Evolutionary conservation across 2,797 vertebrate genomes (phyloP), one percentile per base, ranked within the genome.

Genomic region (Sciurus vulgaris): DNA sequence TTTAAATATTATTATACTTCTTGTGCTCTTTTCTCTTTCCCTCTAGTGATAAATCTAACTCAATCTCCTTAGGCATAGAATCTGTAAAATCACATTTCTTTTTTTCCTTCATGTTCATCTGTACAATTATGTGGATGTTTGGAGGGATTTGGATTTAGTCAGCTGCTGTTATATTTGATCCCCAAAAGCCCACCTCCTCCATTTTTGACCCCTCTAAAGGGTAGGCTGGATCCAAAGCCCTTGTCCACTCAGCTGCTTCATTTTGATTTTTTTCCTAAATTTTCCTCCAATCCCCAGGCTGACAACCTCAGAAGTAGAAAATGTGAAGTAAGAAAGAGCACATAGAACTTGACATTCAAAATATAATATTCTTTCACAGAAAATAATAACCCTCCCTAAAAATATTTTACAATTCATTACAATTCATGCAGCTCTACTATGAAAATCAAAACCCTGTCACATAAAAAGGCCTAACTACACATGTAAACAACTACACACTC

Each of bases 331-430:
- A 89, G 89, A 51, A 93, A 89, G 35, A 81, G 8, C 49, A 17
- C 30, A 2, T 3, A 86, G 83, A 92, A 73, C 89, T 94, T 77
- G 76, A 87, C 59, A 86, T 67, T 92, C 59, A 67, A 79, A 92
- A 77, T 28, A n/a, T 44, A 93, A 93, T 77, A 83, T 86, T 28
- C 73, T 49, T 93, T 94, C 95, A 81, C 59, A 72, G 94, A 92
- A 96, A 97, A 95, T 91, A 97, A 96, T 61, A 85, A 79, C 91
- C 49, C 65, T 72, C 41, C 59, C 79, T 95, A 95, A 97, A 97
- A 96, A 76, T 83, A 85, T n/a, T 92, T 96, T 89, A 96, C 78
- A 93, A 93, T 83, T 83, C 93, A 86, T 93, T 93, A 91, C 79
- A 70, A 91, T 78, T 94, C 97, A 83, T 26, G 56, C 89, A 69